Evolutionary conservation across 2,113 vertebrate genomes (phyloP).

Genomic region (Paramormyrops kingsleyae): DNA sequence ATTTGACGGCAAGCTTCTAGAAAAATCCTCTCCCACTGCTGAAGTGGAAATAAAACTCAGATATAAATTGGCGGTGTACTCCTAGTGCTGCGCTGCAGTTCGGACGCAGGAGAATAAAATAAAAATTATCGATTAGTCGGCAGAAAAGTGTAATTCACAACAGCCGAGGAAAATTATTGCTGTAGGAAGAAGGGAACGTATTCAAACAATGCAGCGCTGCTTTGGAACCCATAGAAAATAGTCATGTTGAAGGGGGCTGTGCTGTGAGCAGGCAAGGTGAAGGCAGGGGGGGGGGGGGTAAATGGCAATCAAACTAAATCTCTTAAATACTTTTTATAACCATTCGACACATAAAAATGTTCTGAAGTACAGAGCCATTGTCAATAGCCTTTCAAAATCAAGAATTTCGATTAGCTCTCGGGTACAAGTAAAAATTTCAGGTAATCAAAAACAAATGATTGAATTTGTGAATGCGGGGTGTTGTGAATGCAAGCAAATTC

Average conservation of each 20-base stretch:
- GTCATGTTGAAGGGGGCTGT: background rate
- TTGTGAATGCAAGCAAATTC: background rate
- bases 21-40: background rate
- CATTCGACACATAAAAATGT: background rate
- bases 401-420: background rate
- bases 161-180: background rate
- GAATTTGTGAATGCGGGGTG: background rate
- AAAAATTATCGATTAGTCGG: background rate
- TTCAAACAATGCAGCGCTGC: background rate
- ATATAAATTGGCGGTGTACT: background rate
- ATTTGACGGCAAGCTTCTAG: background rate
- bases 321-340: background rate
- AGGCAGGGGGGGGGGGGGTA: background rate
- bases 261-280: background rate
- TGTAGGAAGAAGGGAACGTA: background rate
- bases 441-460: background rate
- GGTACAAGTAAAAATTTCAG: background rate
- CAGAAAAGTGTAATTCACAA: background rate
- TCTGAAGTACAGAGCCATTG: background rate
- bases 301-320: background rate
- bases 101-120: background rate
- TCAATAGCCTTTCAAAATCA: background rate
- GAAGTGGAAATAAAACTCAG: background rate
- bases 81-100: background rate
- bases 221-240: background rate